Evolutionary conservation across 2,797 vertebrate genomes (phyloP).

Genomic region (Spea hammondii): DNA sequence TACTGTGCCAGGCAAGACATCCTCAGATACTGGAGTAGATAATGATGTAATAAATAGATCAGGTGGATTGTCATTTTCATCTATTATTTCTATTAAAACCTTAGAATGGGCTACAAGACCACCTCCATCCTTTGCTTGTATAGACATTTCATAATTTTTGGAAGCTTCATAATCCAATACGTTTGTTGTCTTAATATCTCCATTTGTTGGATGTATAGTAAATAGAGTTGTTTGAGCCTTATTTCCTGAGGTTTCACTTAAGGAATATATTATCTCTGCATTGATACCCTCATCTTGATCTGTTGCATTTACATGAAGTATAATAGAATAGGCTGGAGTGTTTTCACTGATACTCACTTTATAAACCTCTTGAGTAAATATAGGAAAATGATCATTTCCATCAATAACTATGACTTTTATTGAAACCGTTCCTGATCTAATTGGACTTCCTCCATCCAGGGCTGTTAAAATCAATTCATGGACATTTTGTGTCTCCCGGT

Average conservation of each 20-base stretch:
- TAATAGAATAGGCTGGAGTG: rapidly evolving
- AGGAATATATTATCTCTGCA: constrained; percentile 47
- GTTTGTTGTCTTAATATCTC: constrained; percentile 47
- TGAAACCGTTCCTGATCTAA: constrained; percentile 30
- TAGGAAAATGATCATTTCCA: constrained; percentile 46
- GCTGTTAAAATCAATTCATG: constrained; percentile 35
- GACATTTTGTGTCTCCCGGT: constrained; percentile 23
- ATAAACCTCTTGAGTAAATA: constrained; percentile 50
- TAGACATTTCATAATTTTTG: constrained; percentile 54
- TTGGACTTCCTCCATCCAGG: constrained; percentile 36
- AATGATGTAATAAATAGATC: constrained; percentile 62
- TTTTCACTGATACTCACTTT: constrained; percentile 48
- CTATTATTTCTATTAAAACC: constrained; percentile 31
- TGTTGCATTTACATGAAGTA: constrained; percentile 22
- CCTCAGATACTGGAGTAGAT: constrained; percentile 48
- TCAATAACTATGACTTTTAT: constrained; percentile 46
- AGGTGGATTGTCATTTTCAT: constrained; percentile 57
- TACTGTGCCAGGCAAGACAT: constrained; percentile 48
- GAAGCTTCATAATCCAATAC: constrained; percentile 57
- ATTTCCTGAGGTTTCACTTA: constrained; percentile 24
- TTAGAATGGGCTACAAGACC: constrained; percentile 39
- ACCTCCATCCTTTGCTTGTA: constrained; percentile 37
- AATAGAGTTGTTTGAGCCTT: constrained; percentile 20
- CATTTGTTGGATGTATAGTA: constrained; percentile 17
- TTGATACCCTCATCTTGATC: constrained; percentile 28